A percentile compares a stretch with the other conserved stretches of the same genome.
Evolutionary conservation across 2,888 invertebrate species (phyloP).

Genomic region (Nymphalis urticae): DNA sequence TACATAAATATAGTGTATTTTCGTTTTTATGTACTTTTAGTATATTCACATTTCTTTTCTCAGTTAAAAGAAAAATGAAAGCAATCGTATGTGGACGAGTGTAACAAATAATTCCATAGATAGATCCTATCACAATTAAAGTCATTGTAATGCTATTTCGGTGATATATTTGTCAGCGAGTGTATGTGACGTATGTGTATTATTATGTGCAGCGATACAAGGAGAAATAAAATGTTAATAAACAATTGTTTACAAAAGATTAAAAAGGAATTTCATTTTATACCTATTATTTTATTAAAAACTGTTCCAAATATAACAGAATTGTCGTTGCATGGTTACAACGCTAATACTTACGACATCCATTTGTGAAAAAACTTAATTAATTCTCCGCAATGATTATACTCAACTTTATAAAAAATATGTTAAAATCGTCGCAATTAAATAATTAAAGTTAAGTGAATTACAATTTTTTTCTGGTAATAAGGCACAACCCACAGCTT

Average conservation of each 20-base stretch:
- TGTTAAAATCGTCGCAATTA: too few species aligned
- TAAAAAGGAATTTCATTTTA: constrained; percentile 63
- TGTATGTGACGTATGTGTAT: constrained; percentile 72
- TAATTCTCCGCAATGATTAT: too few species aligned
- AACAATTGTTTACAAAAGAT: constrained; percentile 83
- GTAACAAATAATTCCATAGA: constrained; percentile 73
- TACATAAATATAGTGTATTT: constrained; percentile 52
- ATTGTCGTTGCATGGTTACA: neutral
- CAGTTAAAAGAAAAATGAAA: constrained; percentile 81
- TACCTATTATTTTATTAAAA: constrained; percentile 3
- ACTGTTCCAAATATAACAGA: neutral
- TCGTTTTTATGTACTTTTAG: constrained; percentile 59
- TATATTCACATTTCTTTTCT: constrained; percentile 72
- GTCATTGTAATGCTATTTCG: constrained; percentile 73
- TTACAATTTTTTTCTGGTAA: too few species aligned
- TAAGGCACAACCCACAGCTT: too few species aligned
- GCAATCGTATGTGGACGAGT: constrained; percentile 59
- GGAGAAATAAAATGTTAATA: constrained; percentile 81
- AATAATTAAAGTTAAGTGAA: too few species aligned
- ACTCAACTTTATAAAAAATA: too few species aligned
- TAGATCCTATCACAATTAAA: constrained; percentile 71
- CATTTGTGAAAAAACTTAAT: too few species aligned
- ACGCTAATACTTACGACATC: too few species aligned
- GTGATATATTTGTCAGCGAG: constrained; percentile 66
- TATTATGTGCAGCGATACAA: constrained; percentile 73